These are phyloP conservation scores for Xestobium rufovillosum DNA, from an alignment of 2,888 invertebrate species.

Conservation along the genomic window DNA sequence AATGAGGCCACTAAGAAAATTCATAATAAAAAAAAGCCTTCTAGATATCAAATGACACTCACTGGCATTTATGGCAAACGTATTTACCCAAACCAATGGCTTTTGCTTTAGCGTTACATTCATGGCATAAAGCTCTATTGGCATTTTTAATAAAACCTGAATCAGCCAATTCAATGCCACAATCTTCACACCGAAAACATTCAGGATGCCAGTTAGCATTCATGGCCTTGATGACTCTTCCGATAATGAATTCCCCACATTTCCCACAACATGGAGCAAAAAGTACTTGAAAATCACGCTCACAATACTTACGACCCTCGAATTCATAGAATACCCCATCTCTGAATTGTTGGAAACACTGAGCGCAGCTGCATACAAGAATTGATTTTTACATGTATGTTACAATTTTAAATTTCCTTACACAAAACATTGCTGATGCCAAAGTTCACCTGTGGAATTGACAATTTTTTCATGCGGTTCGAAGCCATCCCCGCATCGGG, in stretches of 20 bases:
- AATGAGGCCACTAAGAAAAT: slow-evolving; percentile 68
- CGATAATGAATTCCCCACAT: slow-evolving; percentile 88
- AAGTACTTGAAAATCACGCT: slow-evolving; percentile 96
- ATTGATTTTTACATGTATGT: slow-evolving; percentile 4
- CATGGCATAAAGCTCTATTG: slow-evolving; percentile 83
- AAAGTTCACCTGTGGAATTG: slow-evolving; percentile 95
- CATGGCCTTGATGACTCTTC: slow-evolving; percentile 99
- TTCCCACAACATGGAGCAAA: slow-evolving; percentile 73
- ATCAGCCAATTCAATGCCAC: slow-evolving; percentile 86
- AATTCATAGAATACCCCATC: slow-evolving; percentile 98
- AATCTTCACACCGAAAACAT: slow-evolving; percentile 96
- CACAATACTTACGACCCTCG: slow-evolving; percentile 98
- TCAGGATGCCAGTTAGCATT: slow-evolving; percentile 98
- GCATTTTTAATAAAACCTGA: slow-evolving; percentile 93
- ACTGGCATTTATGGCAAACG: slow-evolving; percentile 98
- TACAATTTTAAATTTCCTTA: slow-evolving; percentile 48
- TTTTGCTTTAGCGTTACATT: slow-evolving; percentile 93
- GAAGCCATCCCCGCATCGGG: slow-evolving; percentile 94
- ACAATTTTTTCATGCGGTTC: slow-evolving; percentile 96
- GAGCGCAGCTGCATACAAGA: slow-evolving; percentile 71
- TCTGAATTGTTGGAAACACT: slow-evolving; percentile 96
- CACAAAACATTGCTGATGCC: slow-evolving; percentile 99
- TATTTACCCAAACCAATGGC: slow-evolving; percentile 93
- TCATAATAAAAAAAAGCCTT: slow-evolving; percentile 6
- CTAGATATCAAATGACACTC: slow-evolving; percentile 41